phyloP scores from a whole-genome alignment of 2,113 vertebrate species.

The Lichenostomus cassidix region DNA sequence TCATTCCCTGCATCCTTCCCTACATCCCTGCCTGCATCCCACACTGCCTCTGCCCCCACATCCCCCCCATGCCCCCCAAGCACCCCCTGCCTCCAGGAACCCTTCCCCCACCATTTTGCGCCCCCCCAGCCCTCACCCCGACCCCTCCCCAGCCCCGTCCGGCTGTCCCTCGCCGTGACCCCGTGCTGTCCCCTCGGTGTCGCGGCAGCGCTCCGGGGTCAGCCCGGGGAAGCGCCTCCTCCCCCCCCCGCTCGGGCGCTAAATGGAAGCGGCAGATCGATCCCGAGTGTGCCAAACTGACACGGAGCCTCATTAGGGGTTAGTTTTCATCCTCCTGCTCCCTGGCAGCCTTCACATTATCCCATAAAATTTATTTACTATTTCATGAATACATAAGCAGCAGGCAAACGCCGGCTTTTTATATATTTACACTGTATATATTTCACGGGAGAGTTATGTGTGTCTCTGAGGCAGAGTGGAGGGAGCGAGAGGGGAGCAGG shows the following conservation, averaged over 20 bases:
- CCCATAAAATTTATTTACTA: conserved; percentile 89
- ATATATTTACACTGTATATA: conserved; percentile 87
- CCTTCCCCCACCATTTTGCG: fast-evolving
- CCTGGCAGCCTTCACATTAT: conserved; percentile 86
- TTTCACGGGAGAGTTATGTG: conserved; percentile 83
- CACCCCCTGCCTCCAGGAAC: background rate
- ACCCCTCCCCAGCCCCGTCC: background rate
- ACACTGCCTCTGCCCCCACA: too few relatives aligned
- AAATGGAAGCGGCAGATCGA: conserved; percentile 73
- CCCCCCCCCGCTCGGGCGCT: background rate
- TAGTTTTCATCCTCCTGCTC: conserved; percentile 80
- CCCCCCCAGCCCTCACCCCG: background rate
- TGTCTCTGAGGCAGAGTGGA: conserved; percentile 77
- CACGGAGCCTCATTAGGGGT: conserved; percentile 78
- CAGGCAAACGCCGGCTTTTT: conserved; percentile 82
- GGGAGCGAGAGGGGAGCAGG: conserved; percentile 53
- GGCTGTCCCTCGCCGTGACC: background rate
- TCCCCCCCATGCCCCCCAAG: background rate
- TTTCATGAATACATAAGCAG: conserved; percentile 88
- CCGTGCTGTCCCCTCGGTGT: background rate
- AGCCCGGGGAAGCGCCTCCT: background rate
- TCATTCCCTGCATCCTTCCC: too few relatives aligned
- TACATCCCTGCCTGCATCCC: too few relatives aligned
- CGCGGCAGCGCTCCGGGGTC: background rate
- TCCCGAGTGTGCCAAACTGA: conserved; percentile 72